Percentiles rank a stretch among this genome's conserved stretches.
Evolutionary conservation across 2,113 vertebrate species (phyloP).

Genomic region (Solea solea): DNA sequence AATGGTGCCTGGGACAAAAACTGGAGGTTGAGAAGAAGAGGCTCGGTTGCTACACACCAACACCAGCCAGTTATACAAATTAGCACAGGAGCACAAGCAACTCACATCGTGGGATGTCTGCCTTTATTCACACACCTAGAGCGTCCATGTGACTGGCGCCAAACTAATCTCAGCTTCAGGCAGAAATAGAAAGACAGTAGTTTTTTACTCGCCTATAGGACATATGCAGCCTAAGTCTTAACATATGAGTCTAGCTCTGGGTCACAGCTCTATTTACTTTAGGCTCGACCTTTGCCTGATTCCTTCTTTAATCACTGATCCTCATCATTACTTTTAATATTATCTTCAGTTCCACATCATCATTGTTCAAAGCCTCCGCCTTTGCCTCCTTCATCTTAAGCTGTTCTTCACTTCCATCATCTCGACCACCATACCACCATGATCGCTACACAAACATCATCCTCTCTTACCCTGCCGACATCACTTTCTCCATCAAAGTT

Average conservation of each 20-base stretch:
- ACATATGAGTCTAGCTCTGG: slow-evolving; percentile 24
- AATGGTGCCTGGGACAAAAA: slow-evolving; percentile 41
- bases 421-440: background rate
- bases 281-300: slow-evolving; percentile 39
- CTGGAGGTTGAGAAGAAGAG: slow-evolving; percentile 10
- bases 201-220: slow-evolving; percentile 5
- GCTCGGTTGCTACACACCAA: slow-evolving; percentile 4
- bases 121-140: slow-evolving; percentile 25
- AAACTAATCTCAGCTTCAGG: slow-evolving; percentile 41
- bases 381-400: background rate
- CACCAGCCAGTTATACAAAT: slow-evolving; percentile 12
- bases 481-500: slow-evolving; percentile 53
- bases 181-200: slow-evolving; percentile 20
- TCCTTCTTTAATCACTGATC: slow-evolving; percentile 39
- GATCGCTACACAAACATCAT: slow-evolving; percentile 30
- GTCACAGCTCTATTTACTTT: slow-evolving; percentile 42
- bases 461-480: slow-evolving; percentile 21
- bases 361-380: slow-evolving; percentile 35
- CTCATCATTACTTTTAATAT: slow-evolving; percentile 40
- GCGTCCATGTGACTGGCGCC: slow-evolving; percentile 19
- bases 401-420: slow-evolving; percentile 29
- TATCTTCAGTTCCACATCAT: slow-evolving; percentile 26
- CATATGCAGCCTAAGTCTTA: slow-evolving; percentile 25
- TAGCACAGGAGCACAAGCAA: slow-evolving; percentile 7
- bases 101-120: slow-evolving; percentile 5